Percentiles rank a stretch among this genome's conserved stretches.
Evolutionary conservation across 2,888 invertebrate genomes (phyloP).

Genomic region (Caenorhabditis wallacei): DNA sequence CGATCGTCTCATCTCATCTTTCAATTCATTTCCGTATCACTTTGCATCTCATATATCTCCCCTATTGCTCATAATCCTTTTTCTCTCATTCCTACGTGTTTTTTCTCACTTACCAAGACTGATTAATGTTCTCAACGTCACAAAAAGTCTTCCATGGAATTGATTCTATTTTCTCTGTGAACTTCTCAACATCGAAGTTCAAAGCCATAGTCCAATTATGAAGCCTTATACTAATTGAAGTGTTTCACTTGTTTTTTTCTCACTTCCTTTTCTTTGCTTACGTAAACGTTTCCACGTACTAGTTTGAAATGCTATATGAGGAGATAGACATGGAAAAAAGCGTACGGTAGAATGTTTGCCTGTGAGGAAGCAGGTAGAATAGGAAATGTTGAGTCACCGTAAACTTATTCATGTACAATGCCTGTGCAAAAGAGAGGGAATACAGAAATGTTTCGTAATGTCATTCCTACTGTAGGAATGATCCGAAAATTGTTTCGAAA

Average conservation of each 20-base stretch:
- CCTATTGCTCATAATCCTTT: neutral
- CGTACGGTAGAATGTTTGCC: conserved; percentile 45
- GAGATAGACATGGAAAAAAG: conserved; percentile 30
- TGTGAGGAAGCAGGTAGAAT: conserved; percentile 25
- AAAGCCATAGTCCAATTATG: conserved; percentile 1
- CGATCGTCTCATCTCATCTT: conserved; percentile 43
- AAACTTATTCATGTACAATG: conserved; percentile 42
- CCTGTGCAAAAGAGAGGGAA: conserved; percentile 12
- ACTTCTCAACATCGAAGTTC: conserved; percentile 4
- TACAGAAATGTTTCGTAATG: conserved; percentile 53
- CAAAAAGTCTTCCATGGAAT: too few relatives aligned
- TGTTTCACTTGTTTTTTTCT: conserved; percentile 43
- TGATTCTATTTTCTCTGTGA: conserved; percentile 12
- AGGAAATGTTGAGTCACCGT: conserved; percentile 58
- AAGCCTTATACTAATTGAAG: conserved; percentile 37
- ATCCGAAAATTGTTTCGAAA: conserved; percentile 36
- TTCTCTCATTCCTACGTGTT: neutral
- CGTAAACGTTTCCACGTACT: conserved; percentile 32
- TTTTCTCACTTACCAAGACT: neutral
- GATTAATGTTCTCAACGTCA: conserved; percentile 23
- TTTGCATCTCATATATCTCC: conserved; percentile 26
- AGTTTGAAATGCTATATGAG: conserved; percentile 20
- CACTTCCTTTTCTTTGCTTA: conserved; percentile 14
- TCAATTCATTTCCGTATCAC: conserved; percentile 42
- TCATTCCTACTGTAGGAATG: conserved; percentile 11